Conservation (phyloP, 1,140 invertebrate genomes). For the Magallana angulata region DNA sequence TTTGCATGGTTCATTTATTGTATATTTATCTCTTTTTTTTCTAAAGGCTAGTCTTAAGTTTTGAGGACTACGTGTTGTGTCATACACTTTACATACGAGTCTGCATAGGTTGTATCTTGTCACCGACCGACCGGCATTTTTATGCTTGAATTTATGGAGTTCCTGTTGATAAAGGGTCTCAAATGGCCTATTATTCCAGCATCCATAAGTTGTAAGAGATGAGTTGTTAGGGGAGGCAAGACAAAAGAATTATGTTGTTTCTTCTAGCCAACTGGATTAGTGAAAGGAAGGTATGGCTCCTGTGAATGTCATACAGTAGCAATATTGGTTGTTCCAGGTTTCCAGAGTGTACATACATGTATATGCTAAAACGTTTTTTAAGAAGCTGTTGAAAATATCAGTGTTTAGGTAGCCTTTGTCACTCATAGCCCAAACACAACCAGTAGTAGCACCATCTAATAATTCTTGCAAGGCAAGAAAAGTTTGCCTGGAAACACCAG, state of each 20-base stretch:
- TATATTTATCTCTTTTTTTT: constrained; percentile 20
- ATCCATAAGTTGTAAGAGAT: constrained; percentile 40
- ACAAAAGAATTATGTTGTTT: constrained; percentile 38
- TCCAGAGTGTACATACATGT: not conserved
- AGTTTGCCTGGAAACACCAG: constrained; percentile 41
- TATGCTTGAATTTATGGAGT: constrained; percentile 32
- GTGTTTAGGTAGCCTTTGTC: constrained; percentile 46
- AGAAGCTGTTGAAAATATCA: not conserved
- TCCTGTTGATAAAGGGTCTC: constrained; percentile 37
- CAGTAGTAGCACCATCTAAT: constrained; percentile 37
- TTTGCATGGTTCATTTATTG: not conserved
- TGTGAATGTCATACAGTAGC: constrained; percentile 46
- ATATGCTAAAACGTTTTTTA: constrained; percentile 47
- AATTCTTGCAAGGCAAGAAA: constrained; percentile 27
- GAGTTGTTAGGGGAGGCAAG: constrained; percentile 37
- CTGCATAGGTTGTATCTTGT: constrained; percentile 49
- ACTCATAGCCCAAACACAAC: constrained; percentile 38
- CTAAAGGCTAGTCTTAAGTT: constrained; percentile 42
- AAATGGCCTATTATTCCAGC: constrained; percentile 39
- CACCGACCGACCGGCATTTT: not conserved
- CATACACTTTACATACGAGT: constrained; percentile 47
- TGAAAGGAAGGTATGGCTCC: constrained; percentile 7
- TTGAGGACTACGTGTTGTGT: constrained; percentile 5
- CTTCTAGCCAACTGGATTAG: constrained; percentile 27
- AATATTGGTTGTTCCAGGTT: not conserved